Percentiles rank a stretch among this genome's conserved stretches.
Conservation (phyloP, 1,140 invertebrate genomes). For the Bombus picipes region DNA sequence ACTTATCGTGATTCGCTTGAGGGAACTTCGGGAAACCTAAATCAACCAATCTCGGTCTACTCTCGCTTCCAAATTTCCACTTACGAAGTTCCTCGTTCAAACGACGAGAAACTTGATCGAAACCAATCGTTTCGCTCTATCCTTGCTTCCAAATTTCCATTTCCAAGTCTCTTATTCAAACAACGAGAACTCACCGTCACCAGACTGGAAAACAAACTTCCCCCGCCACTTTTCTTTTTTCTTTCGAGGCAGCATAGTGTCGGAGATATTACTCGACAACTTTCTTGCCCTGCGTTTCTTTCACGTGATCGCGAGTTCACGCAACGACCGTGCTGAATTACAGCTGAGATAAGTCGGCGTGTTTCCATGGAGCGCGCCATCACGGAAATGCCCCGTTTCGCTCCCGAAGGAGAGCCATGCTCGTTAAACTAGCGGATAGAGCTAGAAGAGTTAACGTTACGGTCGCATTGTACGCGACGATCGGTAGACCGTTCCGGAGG, state of each 20-base stretch:
- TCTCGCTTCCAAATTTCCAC: no score
- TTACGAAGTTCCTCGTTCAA: no score
- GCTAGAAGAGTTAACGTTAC: constrained; percentile 50
- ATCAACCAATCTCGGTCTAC: no score
- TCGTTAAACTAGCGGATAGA: constrained; percentile 39
- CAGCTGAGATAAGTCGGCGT: neutral
- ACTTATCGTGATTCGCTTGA: no score
- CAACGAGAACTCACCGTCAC: no score
- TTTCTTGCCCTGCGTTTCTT: neutral
- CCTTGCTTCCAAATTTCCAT: no score
- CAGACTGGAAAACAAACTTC: no score
- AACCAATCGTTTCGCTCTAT: no score
- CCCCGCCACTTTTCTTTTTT: neutral
- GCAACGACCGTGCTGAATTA: neutral
- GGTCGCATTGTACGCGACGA: neutral
- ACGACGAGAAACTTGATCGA: no score
- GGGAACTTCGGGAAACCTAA: no score
- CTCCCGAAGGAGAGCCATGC: constrained; percentile 27
- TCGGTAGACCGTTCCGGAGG: neutral
- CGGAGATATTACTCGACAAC: neutral
- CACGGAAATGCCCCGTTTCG: neutral
- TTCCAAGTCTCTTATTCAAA: no score
- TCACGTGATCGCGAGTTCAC: constrained; percentile 6
- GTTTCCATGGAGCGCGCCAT: neutral
- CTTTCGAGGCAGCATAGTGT: neutral